Base-by-base conservation (phyloP, 92 coral and sea anemone species). In the Ricordea florida region DNA sequence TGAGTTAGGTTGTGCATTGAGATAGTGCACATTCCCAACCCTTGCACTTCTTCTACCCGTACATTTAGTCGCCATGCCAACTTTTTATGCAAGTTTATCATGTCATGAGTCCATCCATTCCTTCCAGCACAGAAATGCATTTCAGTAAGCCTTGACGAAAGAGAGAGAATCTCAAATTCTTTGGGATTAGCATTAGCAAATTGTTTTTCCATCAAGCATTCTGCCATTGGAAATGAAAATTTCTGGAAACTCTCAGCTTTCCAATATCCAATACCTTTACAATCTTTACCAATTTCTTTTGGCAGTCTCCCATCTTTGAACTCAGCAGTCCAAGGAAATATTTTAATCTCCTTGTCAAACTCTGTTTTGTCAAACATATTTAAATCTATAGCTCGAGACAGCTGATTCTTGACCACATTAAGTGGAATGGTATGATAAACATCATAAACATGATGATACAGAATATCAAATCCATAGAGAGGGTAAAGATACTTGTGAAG, bases 261-360 rank as follows among this genome's bases (percentile, higher is more conserved):
- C 88, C 92, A 82, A 32, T 87, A 43, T 15, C 88, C 88, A 42
- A 81, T 44, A 17, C 92, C 77, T 86, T 86, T 86, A 61, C 83
- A 64, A 33, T 80, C 80, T 49, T 82, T 57, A 17, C 62, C 83
- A 10, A 64, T 22, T 63, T 64, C 40, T 35, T 43, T 52, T 64
- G 76, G 78, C 10, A 82, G 61, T 76, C 88, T 75, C 0, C 83
- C 88, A 75, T 56, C 72, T 29, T 82, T 87, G 8, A 87, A 44
- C 7, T 87, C 85, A 11, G 10, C 18, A 15, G 92, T 59, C 92
- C 88, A 87, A 15, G 92, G 88, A 62, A 82, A 87, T 41, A 59
- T 82, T 22, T 20, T 34, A 61, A 87, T 74, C 50, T 80, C 71
- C 47, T 81, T 48, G 69, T 87, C 92, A 47, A 87, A 69, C 7